Evolutionary conservation across 2,113 vertebrate species (phyloP).

Genomic region (Nesospiza acunhae): DNA sequence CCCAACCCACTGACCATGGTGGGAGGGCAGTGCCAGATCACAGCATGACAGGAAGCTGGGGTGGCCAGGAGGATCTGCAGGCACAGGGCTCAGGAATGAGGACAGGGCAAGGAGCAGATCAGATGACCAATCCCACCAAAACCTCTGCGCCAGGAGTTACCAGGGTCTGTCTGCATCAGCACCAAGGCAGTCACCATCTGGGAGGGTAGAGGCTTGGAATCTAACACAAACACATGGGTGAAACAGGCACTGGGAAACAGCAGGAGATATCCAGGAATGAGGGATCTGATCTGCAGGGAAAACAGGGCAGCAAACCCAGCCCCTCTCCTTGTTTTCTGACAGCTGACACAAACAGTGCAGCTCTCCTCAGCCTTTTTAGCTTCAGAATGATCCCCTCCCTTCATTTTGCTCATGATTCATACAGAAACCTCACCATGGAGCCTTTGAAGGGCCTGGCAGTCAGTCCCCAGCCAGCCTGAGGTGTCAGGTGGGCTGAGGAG

Average conservation of each 20-base stretch:
- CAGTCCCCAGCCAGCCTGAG: rapidly evolving
- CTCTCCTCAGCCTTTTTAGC: not conserved
- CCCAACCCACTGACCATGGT: not conserved
- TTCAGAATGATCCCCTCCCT: not conserved
- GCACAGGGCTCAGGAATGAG: not conserved
- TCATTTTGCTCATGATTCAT: not conserved
- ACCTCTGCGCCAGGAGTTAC: not conserved
- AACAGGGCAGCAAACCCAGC: not conserved
- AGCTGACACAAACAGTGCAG: rapidly evolving
- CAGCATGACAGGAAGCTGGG: not conserved
- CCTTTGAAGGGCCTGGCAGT: not conserved
- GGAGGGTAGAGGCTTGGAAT: not conserved
- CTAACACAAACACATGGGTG: not conserved
- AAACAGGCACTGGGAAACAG: rapidly evolving
- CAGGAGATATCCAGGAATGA: not conserved
- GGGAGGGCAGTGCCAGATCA: not conserved
- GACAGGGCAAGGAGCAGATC: not conserved
- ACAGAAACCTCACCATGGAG: not conserved
- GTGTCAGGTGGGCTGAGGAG: not conserved
- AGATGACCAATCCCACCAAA: not conserved
- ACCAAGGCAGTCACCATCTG: not conserved
- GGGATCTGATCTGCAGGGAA: not conserved
- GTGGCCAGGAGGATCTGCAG: not conserved
- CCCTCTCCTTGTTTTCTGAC: not conserved
- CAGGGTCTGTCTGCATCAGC: not conserved